Base-by-base conservation (phyloP, 2,113 vertebrate genomes). In the Heterotis niloticus region DNA sequence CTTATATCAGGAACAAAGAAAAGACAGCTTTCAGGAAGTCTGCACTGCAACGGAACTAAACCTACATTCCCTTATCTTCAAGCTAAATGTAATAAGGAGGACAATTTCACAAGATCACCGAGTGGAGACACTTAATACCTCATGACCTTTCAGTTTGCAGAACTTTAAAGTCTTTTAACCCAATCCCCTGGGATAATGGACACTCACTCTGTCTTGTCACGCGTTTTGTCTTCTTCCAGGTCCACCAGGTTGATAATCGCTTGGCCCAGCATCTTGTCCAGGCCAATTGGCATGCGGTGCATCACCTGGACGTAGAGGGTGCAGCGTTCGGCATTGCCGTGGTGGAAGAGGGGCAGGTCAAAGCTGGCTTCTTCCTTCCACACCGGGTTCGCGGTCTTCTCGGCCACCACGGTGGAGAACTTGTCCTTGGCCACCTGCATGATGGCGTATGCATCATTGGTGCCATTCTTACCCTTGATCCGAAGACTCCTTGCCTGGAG, bases 331-430 rank as follows among this genome's bases (percentile, higher is more conserved):
- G 84, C 52, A 81, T 88, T 66, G 44, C 78, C 65, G 23, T 81
- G 77, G 1, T 91, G 88, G 71, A 91, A 86, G 72, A 90, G 88
- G 84, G 94, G 94, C 87, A 97, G 91, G 88, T 97, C 95, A 89
- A 98, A 98, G 2, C 93, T 90, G 92, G 96, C 96, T 80, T 96
- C 96, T 88, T 97, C 95, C 34, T 92, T 91, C 96, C 96, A 98
- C 65, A 93, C 84, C 0, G 96, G 96, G 0, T 91, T 88, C 80
- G 90, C 90, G 86, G 90, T 90, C 83, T 96, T 96, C 91, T 98
- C 96, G 52, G 89, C 90, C 89, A 97, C 96, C 64, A 95, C 91
- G 0, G 96, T 97, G 87, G 93, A 92, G 84, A 92, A 96, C 90
- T 95, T 95, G 64, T 96, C 95, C 79, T 95, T 95, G 83, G 93